Base-by-base conservation (phyloP, 2,113 vertebrate species). In the Thamnaconus septentrionalis region DNA sequence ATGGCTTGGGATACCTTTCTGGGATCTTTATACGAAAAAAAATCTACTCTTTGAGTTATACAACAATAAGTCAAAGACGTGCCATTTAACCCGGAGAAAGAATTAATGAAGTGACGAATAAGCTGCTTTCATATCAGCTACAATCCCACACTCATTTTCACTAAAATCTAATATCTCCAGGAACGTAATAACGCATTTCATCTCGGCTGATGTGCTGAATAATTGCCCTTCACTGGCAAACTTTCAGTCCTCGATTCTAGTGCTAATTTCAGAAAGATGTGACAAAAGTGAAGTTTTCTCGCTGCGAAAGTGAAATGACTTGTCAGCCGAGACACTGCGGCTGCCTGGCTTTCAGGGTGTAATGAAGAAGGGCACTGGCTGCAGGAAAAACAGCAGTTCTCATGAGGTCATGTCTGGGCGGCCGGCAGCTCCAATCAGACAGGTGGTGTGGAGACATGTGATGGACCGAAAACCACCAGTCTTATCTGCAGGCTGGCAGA, bases 401-500 rank as follows among this genome's bases (percentile, higher is more conserved):
- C 7, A 61, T 63, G 57, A 73, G 68, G 61, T 77, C 45, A 61
- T 12, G 66, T 77, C 69, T 71, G 69, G 50, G 41, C 56, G 31
- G 53, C 39, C 39, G 68, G 48, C 42, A 5, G 68, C 58, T 71
- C 41, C 67, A 56, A 64, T 73, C 65, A 58, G 66, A 72, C 59
- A 60, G 18, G 53, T 48, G 1, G 66, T 65, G 69, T 78, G 68
- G 31, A 62, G 73, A 76, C 69, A 43, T 66, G n/a, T 72, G 80
- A 84, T 74, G 71, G 64, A 46, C 66, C 70, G 64, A 60, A 74
- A 78, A 81, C 62, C 61, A 75, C 73, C 40, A 51, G 53, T 49
- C 65, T 81, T 83, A 80, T 80, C 82, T 76, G 52, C 42, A 73
- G 72, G 43, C 63, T 71, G 69, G 69, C 71, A 80, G 74, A 76